Evolutionary conservation across 2,797 vertebrate species (phyloP), one percentile per base, ranked within the genome.

Genomic region (Atherinosoma microstoma): DNA sequence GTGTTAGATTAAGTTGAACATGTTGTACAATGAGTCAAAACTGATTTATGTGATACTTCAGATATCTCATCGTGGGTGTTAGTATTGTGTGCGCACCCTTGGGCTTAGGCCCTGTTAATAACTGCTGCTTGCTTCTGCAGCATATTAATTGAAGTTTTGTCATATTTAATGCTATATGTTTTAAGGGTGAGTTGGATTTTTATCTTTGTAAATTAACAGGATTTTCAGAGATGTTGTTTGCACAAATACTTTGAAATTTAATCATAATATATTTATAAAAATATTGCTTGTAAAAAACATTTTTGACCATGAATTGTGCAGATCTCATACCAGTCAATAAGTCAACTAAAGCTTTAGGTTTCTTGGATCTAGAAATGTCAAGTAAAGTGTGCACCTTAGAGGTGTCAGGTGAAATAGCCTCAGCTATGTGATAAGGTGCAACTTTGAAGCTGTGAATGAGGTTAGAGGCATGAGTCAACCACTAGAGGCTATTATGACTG

Each of bases 401-500:
- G 76, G 82, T 83, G 78, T 70, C 73, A 74, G 75, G 73, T 91
- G 80, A 78, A 85, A 81, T 79, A 67, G 67, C 69, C 66, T 80
- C 45, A 30, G 64, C 60, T 73, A 22, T 78, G 78, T 80, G 87
- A 90, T 88, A 87, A 87, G 73, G 69, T 78, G 49, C 35, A 82
- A 85, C 92, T 93, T 92, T 91, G 91, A 93, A 91, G 90, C 87
- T 53, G 75, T 84, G 84, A 93, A 90, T 91, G 87, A 91, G 83
- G 87, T 89, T 85, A 82, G 86, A 86, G 75, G 64, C 78, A 82
- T 67, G 66, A 90, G 84, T 90, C 81, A 87, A 85, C 67, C 82
- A 86, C 84, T 84, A 73, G 73, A 75, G 75, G 67, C 81, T 88
- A 67, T 79, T 75, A 64, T 82, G 74, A 83, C 49, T 58, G 60